Conservation (phyloP, 1,140 invertebrate species). For the Bombus huntii region DNA sequence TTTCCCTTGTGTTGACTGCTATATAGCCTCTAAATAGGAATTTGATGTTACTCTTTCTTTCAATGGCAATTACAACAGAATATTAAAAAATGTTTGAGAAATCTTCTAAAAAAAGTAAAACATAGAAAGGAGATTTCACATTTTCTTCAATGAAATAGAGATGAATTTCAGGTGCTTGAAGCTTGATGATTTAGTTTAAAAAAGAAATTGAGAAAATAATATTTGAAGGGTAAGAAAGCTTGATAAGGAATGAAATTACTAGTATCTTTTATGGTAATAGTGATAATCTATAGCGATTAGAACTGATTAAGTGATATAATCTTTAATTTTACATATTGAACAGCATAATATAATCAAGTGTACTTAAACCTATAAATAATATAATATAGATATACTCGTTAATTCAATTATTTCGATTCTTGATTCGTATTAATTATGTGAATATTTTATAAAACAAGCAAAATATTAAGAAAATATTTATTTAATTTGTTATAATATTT, state of each 20-base stretch:
- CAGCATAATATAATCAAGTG: not conserved
- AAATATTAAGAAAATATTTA: not conserved
- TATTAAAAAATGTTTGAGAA: too few species aligned
- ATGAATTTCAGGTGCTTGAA: too few species aligned
- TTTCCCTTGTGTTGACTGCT: not conserved
- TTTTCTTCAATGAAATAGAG: too few species aligned
- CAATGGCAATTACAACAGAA: too few species aligned
- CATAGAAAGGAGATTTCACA: too few species aligned
- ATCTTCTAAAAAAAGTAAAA: too few species aligned
- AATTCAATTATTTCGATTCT: not conserved
- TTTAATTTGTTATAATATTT: too few species aligned
- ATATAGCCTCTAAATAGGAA: too few species aligned
- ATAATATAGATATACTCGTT: not conserved
- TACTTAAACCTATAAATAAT: not conserved
- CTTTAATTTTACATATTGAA: not conserved
- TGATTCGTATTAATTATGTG: not conserved
- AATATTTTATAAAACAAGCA: not conserved
- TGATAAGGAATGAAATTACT: not conserved
- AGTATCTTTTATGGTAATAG: not conserved
- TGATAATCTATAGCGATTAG: not conserved
- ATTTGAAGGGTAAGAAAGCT: not conserved
- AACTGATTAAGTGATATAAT: not conserved
- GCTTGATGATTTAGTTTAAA: not conserved
- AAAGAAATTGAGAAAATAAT: not conserved
- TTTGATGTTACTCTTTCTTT: too few species aligned